phyloP scores from a whole-genome alignment of 2,113 vertebrate genomes.

The Malurus alboscapulatus region DNA sequence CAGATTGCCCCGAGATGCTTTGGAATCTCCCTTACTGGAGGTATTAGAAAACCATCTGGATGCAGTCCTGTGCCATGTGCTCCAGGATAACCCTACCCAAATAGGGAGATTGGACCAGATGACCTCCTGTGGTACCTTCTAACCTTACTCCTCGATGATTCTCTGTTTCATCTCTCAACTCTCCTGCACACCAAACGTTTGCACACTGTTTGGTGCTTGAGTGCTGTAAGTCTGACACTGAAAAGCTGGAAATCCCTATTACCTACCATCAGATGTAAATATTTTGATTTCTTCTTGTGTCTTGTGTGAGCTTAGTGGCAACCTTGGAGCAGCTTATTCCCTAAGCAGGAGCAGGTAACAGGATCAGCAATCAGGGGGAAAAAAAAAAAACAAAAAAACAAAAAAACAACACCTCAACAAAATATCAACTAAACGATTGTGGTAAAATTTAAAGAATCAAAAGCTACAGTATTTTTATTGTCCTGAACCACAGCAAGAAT shows the following conservation, averaged over 20 bases:
- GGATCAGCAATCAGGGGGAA: not conserved
- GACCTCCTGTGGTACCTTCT: not conserved
- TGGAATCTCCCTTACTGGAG: not conserved
- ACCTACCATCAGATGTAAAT: not conserved
- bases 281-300: not conserved
- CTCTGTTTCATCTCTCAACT: not conserved
- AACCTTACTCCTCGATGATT: not conserved
- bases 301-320: not conserved
- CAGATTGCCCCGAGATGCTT: not conserved
- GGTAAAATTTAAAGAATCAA: not conserved
- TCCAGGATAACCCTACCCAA: not conserved
- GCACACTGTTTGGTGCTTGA: not conserved
- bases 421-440: not conserved
- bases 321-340: not conserved
- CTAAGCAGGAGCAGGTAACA: not conserved
- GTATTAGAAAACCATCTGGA: not conserved
- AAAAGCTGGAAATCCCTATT: not conserved
- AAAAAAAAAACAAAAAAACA: not conserved
- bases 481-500: not conserved
- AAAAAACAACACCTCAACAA: not conserved
- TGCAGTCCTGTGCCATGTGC: not conserved
- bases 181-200: not conserved
- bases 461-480: not conserved
- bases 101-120: not conserved
- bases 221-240: not conserved